These are phyloP conservation scores for Mesoclemmys tuberculata DNA, from an alignment of 2,113 vertebrate genomes.

Conservation along the genomic window DNA sequence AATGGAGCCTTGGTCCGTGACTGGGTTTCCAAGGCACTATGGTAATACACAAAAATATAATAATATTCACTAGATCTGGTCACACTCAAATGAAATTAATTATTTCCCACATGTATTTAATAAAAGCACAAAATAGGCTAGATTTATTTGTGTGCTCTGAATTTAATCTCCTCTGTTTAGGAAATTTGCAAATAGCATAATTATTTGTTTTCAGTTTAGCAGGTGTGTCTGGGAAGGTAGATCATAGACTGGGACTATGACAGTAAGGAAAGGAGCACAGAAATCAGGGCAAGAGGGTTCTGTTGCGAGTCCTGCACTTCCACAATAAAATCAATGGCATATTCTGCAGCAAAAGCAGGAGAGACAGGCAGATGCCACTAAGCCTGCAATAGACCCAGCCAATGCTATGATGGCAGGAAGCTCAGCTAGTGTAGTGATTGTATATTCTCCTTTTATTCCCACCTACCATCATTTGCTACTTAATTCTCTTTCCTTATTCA, in stretches of 20 bases:
- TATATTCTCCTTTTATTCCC: background rate
- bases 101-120: background rate
- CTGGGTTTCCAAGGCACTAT: background rate
- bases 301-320: background rate
- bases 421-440: background rate
- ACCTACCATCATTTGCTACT: background rate
- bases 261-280: accelerated
- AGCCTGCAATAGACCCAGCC: background rate
- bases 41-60: background rate
- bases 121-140: background rate
- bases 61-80: background rate
- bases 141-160: background rate
- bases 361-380: background rate
- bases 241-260: background rate
- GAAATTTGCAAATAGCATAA: background rate
- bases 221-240: background rate
- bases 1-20: background rate
- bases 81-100: background rate
- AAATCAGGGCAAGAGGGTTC: background rate
- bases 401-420: background rate
- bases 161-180: background rate
- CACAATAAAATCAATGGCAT: background rate
- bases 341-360: background rate
- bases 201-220: background rate
- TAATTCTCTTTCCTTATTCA: background rate